A percentile compares a stretch with the other conserved stretches of the same genome.
Conservation (phyloP, 2,888 invertebrate species). For the Pedicia rivosa region DNA sequence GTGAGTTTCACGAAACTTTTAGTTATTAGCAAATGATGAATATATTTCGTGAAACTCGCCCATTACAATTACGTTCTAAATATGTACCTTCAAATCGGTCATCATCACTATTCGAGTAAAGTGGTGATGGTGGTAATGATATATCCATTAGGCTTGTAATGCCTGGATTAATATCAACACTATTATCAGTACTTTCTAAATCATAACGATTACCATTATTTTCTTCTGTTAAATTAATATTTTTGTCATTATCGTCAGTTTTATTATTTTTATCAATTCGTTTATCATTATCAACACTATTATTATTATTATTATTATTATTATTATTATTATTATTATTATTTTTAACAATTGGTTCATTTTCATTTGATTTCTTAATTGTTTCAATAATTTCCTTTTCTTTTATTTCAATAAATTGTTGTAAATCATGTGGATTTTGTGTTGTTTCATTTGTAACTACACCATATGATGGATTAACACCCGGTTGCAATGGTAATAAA, state of each 20-base stretch:
- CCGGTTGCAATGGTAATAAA: conserved; percentile 49
- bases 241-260: background rate
- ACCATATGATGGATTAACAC: conserved; percentile 18
- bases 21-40: no score
- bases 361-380: background rate
- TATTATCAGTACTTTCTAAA: background rate
- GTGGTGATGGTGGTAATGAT: conserved; percentile 11
- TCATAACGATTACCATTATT: no score
- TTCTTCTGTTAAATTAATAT: no score
- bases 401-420: no score
- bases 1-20: no score
- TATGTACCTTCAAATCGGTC: background rate
- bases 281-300: no score
- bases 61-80: no score
- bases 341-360: background rate
- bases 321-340: background rate
- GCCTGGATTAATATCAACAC: conserved; percentile 10
- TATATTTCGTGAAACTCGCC: no score
- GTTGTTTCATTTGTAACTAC: conserved; percentile 18
- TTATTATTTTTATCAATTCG: background rate
- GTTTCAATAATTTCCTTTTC: no score
- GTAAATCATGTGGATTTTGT: no score
- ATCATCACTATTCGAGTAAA: conserved; percentile 10
- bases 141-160: conserved; percentile 12
- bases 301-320: background rate